Evolutionary conservation across 35 echinoderm and acorn worm genomes (phyloP).

Genomic region (Ophioderma brevispina): DNA sequence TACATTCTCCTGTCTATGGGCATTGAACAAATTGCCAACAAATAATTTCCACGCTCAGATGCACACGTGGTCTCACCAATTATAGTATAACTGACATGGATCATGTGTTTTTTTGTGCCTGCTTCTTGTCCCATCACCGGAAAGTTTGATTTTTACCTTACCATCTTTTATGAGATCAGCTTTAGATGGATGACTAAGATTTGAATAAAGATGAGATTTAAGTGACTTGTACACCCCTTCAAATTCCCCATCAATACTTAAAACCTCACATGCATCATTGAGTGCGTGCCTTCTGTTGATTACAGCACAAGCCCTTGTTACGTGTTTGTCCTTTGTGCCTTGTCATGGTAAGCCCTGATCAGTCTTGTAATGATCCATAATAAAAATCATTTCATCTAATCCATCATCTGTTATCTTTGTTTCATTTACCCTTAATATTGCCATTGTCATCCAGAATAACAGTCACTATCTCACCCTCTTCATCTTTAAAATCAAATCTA

Average conservation of each 20-base stretch:
- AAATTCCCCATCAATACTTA: slow-evolving; percentile 1
- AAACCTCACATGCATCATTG: slow-evolving; percentile 15
- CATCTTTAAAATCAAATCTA: too few relatives aligned
- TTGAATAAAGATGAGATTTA: slow-evolving; percentile 26
- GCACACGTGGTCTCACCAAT: slow-evolving; percentile 45
- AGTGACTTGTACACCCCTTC: slow-evolving; percentile 42
- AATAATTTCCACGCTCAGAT: slow-evolving; percentile 68
- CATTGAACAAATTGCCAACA: slow-evolving; percentile 69
- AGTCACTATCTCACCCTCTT: too few relatives aligned
- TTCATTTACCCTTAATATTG: not conserved
- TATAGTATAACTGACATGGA: slow-evolving; percentile 60
- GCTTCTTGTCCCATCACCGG: slow-evolving; percentile 63
- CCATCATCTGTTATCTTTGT: not conserved
- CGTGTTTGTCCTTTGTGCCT: slow-evolving; percentile 17
- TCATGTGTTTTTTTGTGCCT: slow-evolving; percentile 57
- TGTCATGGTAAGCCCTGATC: slow-evolving; percentile 57
- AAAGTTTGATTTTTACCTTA: slow-evolving; percentile 57
- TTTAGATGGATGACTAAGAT: slow-evolving; percentile 6
- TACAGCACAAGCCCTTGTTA: slow-evolving; percentile 22
- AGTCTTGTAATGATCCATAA: slow-evolving; percentile 53
- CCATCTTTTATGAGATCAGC: slow-evolving; percentile 28
- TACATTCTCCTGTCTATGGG: slow-evolving; percentile 63
- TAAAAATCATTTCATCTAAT: slow-evolving; percentile 60
- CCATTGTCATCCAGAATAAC: too few relatives aligned
- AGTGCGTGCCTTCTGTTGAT: slow-evolving; percentile 36